A percentile compares a stretch with the other conserved stretches of the same genome.
phyloP scores from a whole-genome alignment of 2,888 invertebrate genomes.

The Tanypteryx hageni region DNA sequence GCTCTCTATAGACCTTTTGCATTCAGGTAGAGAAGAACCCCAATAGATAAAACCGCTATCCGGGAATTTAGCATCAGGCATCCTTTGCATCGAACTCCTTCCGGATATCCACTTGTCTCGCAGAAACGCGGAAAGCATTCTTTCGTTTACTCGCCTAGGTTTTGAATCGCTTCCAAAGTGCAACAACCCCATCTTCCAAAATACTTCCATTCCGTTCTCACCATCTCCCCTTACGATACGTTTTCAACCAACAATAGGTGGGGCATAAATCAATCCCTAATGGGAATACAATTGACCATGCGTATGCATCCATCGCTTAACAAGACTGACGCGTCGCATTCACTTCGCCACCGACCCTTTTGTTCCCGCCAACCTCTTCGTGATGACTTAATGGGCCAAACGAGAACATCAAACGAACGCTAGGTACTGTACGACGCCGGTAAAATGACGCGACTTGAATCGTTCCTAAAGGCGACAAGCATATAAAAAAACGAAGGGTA shows the following conservation, averaged over 20 bases:
- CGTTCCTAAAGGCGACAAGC: background rate
- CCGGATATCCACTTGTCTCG: no score
- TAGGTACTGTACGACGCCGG: background rate
- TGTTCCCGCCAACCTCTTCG: background rate
- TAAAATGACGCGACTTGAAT: constrained; percentile 36
- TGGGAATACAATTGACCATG: constrained; percentile 16
- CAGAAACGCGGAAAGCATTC: no score
- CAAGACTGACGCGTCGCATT: background rate
- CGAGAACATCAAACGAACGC: background rate
- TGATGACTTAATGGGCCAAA: background rate
- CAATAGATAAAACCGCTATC: no score
- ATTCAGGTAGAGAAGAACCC: no score
- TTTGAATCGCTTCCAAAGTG: no score
- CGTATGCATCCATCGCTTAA: constrained; percentile 7
- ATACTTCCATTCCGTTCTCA: no score
- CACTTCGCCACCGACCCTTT: background rate
- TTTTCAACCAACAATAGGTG: background rate
- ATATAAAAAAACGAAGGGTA: no score
- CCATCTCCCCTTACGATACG: background rate
- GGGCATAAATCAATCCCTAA: constrained; percentile 16
- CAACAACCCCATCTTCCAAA: no score
- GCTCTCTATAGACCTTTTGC: no score
- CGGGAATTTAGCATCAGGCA: no score
- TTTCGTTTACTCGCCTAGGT: no score
- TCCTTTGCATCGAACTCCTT: no score